Evolutionary conservation across 1,140 invertebrate genomes (phyloP).

Genomic region (Dinothrombium tinctorium): DNA sequence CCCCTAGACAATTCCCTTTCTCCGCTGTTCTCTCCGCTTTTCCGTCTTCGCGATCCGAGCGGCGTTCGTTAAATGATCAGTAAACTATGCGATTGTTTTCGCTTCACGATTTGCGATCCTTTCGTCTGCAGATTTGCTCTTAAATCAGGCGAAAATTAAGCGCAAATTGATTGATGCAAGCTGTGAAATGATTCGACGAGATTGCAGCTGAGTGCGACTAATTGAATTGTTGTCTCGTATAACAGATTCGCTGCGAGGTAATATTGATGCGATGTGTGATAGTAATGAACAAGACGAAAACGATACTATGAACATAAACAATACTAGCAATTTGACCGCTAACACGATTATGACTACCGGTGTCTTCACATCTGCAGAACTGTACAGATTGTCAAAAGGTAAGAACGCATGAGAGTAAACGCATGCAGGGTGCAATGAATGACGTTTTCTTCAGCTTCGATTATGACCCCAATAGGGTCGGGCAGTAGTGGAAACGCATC

Average conservation of each 20-base stretch:
- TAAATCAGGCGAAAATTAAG: too few relatives aligned
- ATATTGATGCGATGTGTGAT: constrained; percentile 3
- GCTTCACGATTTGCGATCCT: too few relatives aligned
- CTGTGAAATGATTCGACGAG: too few relatives aligned
- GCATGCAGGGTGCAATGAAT: not conserved
- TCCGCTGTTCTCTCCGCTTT: too few relatives aligned
- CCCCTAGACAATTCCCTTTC: too few relatives aligned
- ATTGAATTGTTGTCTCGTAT: too few relatives aligned
- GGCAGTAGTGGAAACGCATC: not conserved
- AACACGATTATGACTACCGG: constrained; percentile 94
- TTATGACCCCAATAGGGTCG: constrained; percentile 3
- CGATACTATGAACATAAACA: constrained; percentile 9
- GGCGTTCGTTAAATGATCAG: too few relatives aligned
- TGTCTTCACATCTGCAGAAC: constrained; percentile 91
- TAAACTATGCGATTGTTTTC: too few relatives aligned
- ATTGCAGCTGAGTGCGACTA: too few relatives aligned
- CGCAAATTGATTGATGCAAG: too few relatives aligned
- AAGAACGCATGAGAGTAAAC: constrained; percentile 15
- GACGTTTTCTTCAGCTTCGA: not conserved
- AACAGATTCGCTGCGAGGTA: constrained; percentile 4
- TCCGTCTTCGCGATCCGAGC: too few relatives aligned
- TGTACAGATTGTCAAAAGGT: constrained; percentile 91
- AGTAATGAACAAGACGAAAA: constrained; percentile 12
- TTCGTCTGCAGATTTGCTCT: too few relatives aligned
- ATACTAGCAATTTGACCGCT: constrained; percentile 36